A percentile compares a stretch with the other conserved stretches of the same genome.
phyloP scores from a whole-genome alignment of 2,888 invertebrate genomes.

The Calameuta idolon region DNA sequence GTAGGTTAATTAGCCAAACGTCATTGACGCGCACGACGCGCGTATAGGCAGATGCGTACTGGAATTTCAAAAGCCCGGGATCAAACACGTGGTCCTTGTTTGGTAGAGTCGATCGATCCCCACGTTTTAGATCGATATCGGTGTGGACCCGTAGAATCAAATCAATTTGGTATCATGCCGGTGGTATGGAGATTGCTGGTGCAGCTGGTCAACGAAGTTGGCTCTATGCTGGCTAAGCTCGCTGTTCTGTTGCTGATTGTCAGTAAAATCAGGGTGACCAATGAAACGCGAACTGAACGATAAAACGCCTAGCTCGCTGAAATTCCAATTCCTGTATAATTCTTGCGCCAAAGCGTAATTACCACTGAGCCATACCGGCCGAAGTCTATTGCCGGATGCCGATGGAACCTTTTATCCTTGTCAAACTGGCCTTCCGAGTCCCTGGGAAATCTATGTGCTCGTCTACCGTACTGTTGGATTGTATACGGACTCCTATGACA shows the following conservation, averaged over 20 bases:
- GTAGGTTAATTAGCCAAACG: not conserved
- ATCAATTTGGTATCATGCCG: not conserved
- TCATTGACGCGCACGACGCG: not conserved
- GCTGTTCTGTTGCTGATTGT: not conserved
- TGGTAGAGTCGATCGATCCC: not conserved
- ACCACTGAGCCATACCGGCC: not conserved
- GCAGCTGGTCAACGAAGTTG: not conserved
- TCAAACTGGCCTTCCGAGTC: not conserved
- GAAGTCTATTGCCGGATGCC: not conserved
- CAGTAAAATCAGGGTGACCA: not conserved
- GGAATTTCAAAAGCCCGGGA: not conserved
- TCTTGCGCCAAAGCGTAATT: not conserved
- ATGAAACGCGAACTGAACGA: not conserved
- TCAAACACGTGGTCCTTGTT: not conserved
- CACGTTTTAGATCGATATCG: not conserved
- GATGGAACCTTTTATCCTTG: not conserved
- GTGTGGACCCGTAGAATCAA: not conserved
- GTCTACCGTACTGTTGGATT: not conserved
- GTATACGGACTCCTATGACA: not conserved
- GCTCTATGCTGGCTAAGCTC: not conserved
- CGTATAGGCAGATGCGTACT: not conserved
- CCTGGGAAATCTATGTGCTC: not conserved
- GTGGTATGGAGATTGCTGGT: not conserved
- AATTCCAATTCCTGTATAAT: not conserved
- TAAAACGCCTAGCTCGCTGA: not conserved